Percentiles rank a stretch among this genome's conserved stretches.
Evolutionary conservation across 2,113 vertebrate species (phyloP).

Genomic region (Vimba vimba): DNA sequence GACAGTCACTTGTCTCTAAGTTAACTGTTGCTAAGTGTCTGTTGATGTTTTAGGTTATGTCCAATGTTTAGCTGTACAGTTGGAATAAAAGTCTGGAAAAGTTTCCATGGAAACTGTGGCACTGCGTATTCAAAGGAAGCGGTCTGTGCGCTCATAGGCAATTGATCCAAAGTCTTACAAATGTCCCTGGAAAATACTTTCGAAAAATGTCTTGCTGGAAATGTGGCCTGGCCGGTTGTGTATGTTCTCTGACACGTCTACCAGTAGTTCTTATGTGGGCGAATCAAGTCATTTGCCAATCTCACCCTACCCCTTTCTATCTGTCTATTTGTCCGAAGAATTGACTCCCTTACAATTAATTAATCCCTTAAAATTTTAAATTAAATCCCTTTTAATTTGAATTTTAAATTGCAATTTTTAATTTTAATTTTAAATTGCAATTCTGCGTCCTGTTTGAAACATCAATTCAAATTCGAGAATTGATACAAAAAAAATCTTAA

Average conservation of each 20-base stretch:
- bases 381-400: too few relatives aligned
- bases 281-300: neutral
- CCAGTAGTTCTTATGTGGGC: neutral
- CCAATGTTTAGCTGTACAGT: neutral
- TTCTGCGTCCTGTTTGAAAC: too few relatives aligned
- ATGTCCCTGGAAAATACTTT: neutral
- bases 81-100: slow-evolving; percentile 11
- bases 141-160: neutral
- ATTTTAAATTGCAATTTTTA: too few relatives aligned
- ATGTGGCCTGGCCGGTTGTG: neutral
- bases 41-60: slow-evolving; percentile 3
- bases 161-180: neutral
- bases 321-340: too few relatives aligned
- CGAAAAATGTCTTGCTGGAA: neutral
- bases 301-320: neutral
- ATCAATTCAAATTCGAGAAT: neutral
- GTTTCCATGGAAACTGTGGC: neutral
- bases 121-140: neutral
- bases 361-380: too few relatives aligned
- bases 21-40: slow-evolving; percentile 16
- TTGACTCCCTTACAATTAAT: too few relatives aligned
- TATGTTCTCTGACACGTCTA: neutral
- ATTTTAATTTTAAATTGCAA: too few relatives aligned
- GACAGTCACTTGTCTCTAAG: slow-evolving; percentile 4
- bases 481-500: neutral